phyloP scores from a whole-genome alignment of 1,140 invertebrate genomes.

The Euura saliciscinereae region DNA sequence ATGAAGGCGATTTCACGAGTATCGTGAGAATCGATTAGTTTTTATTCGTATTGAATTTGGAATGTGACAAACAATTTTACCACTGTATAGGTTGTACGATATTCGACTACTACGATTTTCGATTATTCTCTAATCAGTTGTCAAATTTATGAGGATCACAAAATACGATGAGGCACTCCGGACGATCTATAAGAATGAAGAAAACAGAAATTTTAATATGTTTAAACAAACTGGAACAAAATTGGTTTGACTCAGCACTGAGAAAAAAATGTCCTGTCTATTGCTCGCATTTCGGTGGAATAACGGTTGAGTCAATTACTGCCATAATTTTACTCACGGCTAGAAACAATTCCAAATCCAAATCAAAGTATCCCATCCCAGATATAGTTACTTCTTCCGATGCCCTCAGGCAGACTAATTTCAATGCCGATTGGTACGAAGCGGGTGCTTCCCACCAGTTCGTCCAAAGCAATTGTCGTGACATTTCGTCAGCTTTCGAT shows the following conservation, averaged over 20 bases:
- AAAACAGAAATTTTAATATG: not conserved
- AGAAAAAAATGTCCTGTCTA: not conserved
- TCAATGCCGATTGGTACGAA: not conserved
- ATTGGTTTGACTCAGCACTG: too few relatives aligned
- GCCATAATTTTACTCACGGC: not conserved
- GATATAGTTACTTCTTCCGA: not conserved
- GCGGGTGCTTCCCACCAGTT: not conserved
- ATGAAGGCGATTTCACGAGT: too few relatives aligned
- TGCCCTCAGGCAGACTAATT: not conserved
- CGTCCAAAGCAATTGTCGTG: not conserved
- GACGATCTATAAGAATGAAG: not conserved
- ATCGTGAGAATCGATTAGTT: too few relatives aligned
- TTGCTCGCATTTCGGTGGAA: not conserved
- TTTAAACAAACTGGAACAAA: too few relatives aligned
- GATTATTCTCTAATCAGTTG: not conserved
- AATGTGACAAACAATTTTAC: too few relatives aligned
- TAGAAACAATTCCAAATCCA: not conserved
- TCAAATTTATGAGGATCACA: not conserved
- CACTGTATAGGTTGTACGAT: too few relatives aligned
- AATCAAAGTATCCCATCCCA: slow-evolving; percentile 5
- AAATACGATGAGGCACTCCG: not conserved
- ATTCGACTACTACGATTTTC: too few relatives aligned
- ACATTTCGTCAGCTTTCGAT: not conserved
- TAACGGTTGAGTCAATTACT: not conserved
- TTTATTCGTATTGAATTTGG: too few relatives aligned